phyloP scores from a whole-genome alignment of 2,113 vertebrate species.

The Desmodus rotundus region DNA sequence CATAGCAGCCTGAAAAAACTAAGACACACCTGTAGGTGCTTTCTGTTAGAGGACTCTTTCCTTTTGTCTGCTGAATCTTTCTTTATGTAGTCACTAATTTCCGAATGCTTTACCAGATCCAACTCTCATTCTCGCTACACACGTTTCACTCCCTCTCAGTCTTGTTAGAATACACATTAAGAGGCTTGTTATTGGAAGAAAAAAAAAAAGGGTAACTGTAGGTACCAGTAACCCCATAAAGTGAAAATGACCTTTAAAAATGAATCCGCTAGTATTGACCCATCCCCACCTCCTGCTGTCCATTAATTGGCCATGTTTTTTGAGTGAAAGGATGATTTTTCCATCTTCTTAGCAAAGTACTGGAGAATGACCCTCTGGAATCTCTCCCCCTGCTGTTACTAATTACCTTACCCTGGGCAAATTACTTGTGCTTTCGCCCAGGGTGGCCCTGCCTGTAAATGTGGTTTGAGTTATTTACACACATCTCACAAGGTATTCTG shows the following conservation, averaged over 20 bases:
- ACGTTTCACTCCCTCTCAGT: background rate
- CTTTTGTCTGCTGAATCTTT: background rate
- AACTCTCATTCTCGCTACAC: background rate
- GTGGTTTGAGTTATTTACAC: conserved; percentile 50
- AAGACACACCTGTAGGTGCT: background rate
- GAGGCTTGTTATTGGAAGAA: background rate
- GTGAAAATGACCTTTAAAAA: conserved; percentile 63
- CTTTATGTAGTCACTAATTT: background rate
- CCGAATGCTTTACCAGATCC: background rate
- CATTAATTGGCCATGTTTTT: conserved; percentile 43
- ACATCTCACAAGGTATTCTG: background rate
- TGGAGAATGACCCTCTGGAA: background rate
- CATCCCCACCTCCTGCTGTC: background rate
- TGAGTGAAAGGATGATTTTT: background rate
- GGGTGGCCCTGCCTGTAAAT: conserved; percentile 31
- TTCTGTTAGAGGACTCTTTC: background rate
- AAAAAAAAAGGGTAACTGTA: background rate
- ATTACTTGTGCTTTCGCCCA: background rate
- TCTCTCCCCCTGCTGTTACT: conserved; percentile 43
- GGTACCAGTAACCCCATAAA: conserved; percentile 14
- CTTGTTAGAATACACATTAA: conserved; percentile 1
- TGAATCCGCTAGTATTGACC: conserved; percentile 28
- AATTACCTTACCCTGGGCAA: conserved; percentile 43
- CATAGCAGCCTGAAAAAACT: background rate
- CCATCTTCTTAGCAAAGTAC: background rate